Percentiles rank a stretch among this genome's conserved stretches.
phyloP scores from a whole-genome alignment of 2,113 vertebrate genomes.

The Brachirus orientalis region DNA sequence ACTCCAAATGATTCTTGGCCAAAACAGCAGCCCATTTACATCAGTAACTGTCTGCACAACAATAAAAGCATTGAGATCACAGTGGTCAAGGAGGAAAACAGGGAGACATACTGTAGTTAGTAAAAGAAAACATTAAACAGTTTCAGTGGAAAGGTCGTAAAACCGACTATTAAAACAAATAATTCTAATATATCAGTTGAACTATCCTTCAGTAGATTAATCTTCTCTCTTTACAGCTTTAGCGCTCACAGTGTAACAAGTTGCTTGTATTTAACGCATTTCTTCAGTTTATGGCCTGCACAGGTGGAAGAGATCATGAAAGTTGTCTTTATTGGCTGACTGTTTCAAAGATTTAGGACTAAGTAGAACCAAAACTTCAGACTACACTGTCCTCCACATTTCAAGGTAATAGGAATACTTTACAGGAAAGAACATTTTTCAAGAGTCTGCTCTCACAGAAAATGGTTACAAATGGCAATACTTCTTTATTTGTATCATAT shows the following conservation, averaged over 20 bases:
- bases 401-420: slow-evolving; percentile 40
- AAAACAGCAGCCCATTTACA: slow-evolving; percentile 38
- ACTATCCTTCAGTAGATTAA: slow-evolving; percentile 19
- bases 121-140: slow-evolving; percentile 26
- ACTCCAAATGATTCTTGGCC: slow-evolving; percentile 18
- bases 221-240: slow-evolving; percentile 13
- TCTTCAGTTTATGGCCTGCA: slow-evolving; percentile 14
- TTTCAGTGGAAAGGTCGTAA: slow-evolving; percentile 17
- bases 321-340: slow-evolving; percentile 31
- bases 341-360: slow-evolving; percentile 35
- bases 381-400: slow-evolving; percentile 28
- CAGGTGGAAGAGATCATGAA: slow-evolving; percentile 39
- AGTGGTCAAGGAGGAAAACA: slow-evolving; percentile 16
- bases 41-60: slow-evolving; percentile 40
- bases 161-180: slow-evolving; percentile 24
- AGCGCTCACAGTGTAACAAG: slow-evolving; percentile 9
- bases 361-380: slow-evolving; percentile 30
- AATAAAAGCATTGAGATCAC: slow-evolving; percentile 34
- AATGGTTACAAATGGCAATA: slow-evolving; percentile 47
- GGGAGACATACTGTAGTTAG: slow-evolving; percentile 13
- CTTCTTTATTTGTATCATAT: slow-evolving; percentile 55
- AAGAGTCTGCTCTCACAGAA: slow-evolving; percentile 32
- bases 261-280: slow-evolving; percentile 9
- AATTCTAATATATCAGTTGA: slow-evolving; percentile 21
- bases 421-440: slow-evolving; percentile 29